Conservation (phyloP, 37 sponge, comb jelly and placozoan genomes). For the Petrosia ficiformis region DNA sequence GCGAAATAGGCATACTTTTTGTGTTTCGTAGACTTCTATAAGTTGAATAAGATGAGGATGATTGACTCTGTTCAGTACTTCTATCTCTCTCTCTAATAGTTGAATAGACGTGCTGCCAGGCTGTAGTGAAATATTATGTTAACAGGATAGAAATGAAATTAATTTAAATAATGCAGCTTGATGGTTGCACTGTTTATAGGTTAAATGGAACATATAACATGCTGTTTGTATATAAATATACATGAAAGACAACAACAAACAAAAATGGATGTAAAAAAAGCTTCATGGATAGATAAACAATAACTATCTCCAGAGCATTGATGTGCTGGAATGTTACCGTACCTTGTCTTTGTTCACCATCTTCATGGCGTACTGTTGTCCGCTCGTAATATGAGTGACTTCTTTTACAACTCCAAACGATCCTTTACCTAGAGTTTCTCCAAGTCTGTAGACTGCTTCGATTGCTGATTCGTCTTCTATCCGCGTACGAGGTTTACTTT, state of each 20-base stretch:
- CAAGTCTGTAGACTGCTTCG: constrained; percentile 55
- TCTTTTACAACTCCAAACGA: constrained; percentile 83
- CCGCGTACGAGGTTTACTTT: constrained; percentile 30
- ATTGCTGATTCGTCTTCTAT: constrained; percentile 71
- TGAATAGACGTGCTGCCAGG: constrained; percentile 77
- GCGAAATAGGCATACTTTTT: constrained; percentile 69
- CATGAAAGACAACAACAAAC: too few species aligned
- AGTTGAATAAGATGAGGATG: constrained; percentile 88
- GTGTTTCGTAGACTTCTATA: constrained; percentile 85
- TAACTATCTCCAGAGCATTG: neutral
- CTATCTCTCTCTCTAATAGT: constrained; percentile 85
- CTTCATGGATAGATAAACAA: neutral
- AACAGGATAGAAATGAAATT: too few species aligned
- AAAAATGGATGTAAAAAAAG: neutral
- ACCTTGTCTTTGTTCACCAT: constrained; percentile 90
- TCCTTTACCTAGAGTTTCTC: constrained; percentile 80
- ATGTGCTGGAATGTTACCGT: constrained; percentile 19
- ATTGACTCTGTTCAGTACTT: constrained; percentile 69
- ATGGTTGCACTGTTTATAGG: too few species aligned
- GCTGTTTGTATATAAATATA: too few species aligned
- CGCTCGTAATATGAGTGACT: constrained; percentile 48
- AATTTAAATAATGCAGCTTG: neutral
- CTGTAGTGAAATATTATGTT: constrained; percentile 31
- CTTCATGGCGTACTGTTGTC: constrained; percentile 79
- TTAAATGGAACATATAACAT: too few species aligned